Evolutionary conservation across 2,797 vertebrate species (phyloP).

Genomic region (Acrossocheilus fasciatus): DNA sequence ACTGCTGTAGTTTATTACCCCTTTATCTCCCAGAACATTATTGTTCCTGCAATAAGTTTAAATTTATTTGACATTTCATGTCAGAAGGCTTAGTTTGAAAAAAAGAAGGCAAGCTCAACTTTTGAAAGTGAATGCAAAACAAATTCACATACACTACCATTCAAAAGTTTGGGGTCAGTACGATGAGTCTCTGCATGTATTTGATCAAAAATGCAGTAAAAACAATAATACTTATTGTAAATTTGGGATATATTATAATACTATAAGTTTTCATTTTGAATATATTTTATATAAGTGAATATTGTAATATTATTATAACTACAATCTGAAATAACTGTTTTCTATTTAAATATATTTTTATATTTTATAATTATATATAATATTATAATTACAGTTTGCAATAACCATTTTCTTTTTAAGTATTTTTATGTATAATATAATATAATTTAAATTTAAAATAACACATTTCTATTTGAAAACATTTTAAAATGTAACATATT

Average conservation of each 20-base stretch:
- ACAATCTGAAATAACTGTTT: background rate
- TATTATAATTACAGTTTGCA: background rate
- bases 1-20: slow-evolving; percentile 14
- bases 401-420: too few species aligned
- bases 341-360: background rate
- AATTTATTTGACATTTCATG: background rate
- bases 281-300: background rate
- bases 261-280: background rate
- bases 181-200: background rate
- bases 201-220: background rate
- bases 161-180: background rate
- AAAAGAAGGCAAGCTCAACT: fast-evolving
- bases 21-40: background rate
- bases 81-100: background rate
- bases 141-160: background rate
- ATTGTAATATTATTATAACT: background rate
- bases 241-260: background rate
- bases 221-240: background rate
- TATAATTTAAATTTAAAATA: background rate
- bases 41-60: slow-evolving; percentile 6
- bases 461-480: too few species aligned
- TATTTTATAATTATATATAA: background rate
- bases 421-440: background rate
- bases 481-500: too few species aligned
- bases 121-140: background rate